Percentiles rank a stretch among this genome's conserved stretches.
phyloP scores from a whole-genome alignment of 2,113 vertebrate species.

The Amphiprion percula region DNA sequence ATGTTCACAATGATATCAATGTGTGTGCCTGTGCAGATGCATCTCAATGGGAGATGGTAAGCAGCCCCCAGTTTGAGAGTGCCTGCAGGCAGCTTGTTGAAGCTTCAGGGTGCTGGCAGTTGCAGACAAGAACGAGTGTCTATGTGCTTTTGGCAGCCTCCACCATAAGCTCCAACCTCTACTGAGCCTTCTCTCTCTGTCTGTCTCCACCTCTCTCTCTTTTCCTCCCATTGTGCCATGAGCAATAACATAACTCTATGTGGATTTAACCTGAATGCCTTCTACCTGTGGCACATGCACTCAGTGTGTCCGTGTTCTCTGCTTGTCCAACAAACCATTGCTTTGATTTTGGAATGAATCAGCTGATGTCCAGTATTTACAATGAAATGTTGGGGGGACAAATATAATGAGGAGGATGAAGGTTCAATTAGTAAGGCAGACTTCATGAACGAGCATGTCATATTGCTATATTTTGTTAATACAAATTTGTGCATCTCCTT shows the following conservation, averaged over 20 bases:
- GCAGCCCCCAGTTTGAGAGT: constrained; percentile 48
- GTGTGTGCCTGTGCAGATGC: constrained; percentile 23
- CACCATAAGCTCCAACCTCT: constrained; percentile 55
- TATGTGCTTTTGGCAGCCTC: constrained; percentile 66
- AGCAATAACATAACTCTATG: constrained; percentile 39
- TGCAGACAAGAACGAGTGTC: constrained; percentile 50
- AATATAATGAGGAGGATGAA: neutral
- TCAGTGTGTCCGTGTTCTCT: constrained; percentile 5
- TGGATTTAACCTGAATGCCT: constrained; percentile 43
- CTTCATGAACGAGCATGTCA: no score
- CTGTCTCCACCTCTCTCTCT: constrained; percentile 11
- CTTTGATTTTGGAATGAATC: neutral
- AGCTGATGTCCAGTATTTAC: neutral
- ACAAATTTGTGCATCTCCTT: constrained; percentile 10
- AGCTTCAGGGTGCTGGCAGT: constrained; percentile 75
- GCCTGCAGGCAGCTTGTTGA: constrained; percentile 69
- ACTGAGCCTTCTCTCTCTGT: constrained; percentile 24
- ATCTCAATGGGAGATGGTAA: constrained; percentile 40
- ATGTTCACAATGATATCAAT: constrained; percentile 13
- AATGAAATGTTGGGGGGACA: neutral
- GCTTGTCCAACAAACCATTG: neutral
- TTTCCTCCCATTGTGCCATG: constrained; percentile 32
- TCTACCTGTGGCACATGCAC: constrained; percentile 35
- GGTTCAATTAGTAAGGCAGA: neutral
- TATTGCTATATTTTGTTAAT: neutral